phyloP scores from a whole-genome alignment of 2,113 vertebrate genomes.

The Istiophorus platypterus region DNA sequence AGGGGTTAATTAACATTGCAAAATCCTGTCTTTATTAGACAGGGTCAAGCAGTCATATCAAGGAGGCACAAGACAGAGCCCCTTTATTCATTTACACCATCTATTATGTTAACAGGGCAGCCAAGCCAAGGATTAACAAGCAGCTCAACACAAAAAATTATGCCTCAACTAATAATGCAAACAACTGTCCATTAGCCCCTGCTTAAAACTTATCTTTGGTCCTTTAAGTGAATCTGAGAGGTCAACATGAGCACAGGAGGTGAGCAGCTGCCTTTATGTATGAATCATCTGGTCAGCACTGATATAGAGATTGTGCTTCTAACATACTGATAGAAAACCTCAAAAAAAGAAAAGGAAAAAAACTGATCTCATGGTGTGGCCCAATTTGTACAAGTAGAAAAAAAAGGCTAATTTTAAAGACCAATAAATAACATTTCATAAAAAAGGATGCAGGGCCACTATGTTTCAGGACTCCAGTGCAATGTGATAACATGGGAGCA shows the following conservation, averaged over 20 bases:
- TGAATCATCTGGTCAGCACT: constrained; percentile 83
- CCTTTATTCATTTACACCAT: constrained; percentile 79
- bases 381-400: constrained; percentile 80
- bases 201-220: constrained; percentile 91
- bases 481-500: constrained; percentile 82
- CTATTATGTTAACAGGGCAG: constrained; percentile 82
- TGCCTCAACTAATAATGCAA: constrained; percentile 75
- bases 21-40: constrained; percentile 67
- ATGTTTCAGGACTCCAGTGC: constrained; percentile 87
- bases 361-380: constrained; percentile 76
- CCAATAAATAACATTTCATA: constrained; percentile 91
- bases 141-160: constrained; percentile 82
- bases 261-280: constrained; percentile 82
- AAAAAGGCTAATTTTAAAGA: constrained; percentile 82
- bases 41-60: constrained; percentile 64
- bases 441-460: constrained; percentile 82
- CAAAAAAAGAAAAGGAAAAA: constrained; percentile 45
- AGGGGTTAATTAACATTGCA: constrained; percentile 86
- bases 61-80: constrained; percentile 68
- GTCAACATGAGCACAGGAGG: constrained; percentile 83
- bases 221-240: constrained; percentile 86
- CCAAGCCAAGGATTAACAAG: constrained; percentile 82
- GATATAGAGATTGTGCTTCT: constrained; percentile 86
- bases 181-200: constrained; percentile 84
- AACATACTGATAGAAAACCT: constrained; percentile 73